Percentiles rank a stretch among this genome's conserved stretches.
Conservation (phyloP, 2,888 invertebrate species). For the Nipponacmea schrenckii region DNA sequence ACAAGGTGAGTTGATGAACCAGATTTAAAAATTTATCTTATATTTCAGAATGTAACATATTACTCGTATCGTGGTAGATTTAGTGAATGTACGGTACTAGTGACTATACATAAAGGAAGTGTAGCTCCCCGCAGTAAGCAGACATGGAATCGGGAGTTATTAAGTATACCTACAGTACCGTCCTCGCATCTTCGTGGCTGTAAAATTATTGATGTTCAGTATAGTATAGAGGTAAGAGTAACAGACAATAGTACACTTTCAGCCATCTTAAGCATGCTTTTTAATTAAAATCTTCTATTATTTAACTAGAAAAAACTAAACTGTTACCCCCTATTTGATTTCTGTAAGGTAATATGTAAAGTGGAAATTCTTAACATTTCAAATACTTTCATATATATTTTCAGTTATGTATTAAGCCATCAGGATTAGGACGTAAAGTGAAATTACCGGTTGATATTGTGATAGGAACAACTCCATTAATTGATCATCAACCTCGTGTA, state of each 20-base stretch:
- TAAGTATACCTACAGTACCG: conserved; percentile 58
- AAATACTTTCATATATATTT: conserved; percentile 16
- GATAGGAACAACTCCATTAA: conserved; percentile 56
- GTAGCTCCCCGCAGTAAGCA: conserved; percentile 59
- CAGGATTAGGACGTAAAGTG: conserved; percentile 58
- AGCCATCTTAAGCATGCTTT: too few species aligned
- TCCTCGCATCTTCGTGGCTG: conserved; percentile 59
- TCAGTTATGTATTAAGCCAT: conserved; percentile 59
- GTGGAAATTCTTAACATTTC: too few species aligned
- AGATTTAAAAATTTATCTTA: background rate
- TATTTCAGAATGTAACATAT: conserved; percentile 58
- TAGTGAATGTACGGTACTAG: conserved; percentile 56
- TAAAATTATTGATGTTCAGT: conserved; percentile 61
- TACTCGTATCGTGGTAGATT: conserved; percentile 61
- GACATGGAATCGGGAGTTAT: conserved; percentile 58
- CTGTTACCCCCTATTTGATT: too few species aligned
- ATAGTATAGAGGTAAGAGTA: conserved; percentile 57
- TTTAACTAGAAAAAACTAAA: too few species aligned
- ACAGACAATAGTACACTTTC: too few species aligned
- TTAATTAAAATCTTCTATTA: too few species aligned
- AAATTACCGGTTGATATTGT: conserved; percentile 59
- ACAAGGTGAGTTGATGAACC: too few species aligned
- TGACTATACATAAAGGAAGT: conserved; percentile 58
- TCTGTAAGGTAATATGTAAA: too few species aligned
- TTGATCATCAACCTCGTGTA: conserved; percentile 45